phyloP scores from a whole-genome alignment of 2,888 invertebrate species.

The Ephialtes manifestator region DNA sequence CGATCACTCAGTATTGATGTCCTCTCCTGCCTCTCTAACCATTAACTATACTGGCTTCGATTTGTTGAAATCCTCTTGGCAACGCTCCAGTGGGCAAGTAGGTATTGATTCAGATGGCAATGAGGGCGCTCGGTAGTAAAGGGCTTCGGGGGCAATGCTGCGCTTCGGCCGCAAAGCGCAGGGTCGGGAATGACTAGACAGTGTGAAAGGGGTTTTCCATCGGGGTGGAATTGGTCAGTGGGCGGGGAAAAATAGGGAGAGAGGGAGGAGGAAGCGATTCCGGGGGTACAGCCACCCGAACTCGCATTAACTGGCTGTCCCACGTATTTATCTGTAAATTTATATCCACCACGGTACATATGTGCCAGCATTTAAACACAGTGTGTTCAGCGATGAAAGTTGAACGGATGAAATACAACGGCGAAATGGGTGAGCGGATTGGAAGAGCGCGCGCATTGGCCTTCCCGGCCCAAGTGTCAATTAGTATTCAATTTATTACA shows the following conservation, averaged over 20 bases:
- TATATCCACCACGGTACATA: constrained; percentile 80
- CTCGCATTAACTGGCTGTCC: constrained; percentile 80
- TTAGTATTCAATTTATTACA: constrained; percentile 81
- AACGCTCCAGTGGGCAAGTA: constrained; percentile 83
- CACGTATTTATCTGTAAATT: constrained; percentile 83
- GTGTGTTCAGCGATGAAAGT: constrained; percentile 75
- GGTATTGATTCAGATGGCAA: constrained; percentile 82
- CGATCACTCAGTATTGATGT: constrained; percentile 56
- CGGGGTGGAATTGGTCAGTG: constrained; percentile 69
- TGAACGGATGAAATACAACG: constrained; percentile 78
- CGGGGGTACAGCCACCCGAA: constrained; percentile 46
- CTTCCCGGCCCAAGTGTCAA: constrained; percentile 75
- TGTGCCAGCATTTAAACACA: constrained; percentile 78
- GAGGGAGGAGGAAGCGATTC: constrained; percentile 35
- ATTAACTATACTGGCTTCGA: constrained; percentile 70
- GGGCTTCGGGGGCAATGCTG: constrained; percentile 58
- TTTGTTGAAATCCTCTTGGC: constrained; percentile 81
- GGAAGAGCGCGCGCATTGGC: constrained; percentile 59
- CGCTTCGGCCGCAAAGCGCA: constrained; percentile 41
- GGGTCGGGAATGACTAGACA: constrained; percentile 55
- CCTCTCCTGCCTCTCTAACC: constrained; percentile 21
- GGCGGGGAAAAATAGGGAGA: constrained; percentile 40
- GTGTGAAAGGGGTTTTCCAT: constrained; percentile 57
- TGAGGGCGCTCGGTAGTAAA: constrained; percentile 67
- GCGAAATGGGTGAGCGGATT: constrained; percentile 27